Conservation (phyloP, 2,888 invertebrate genomes). For the Microctonus hyperodae region DNA sequence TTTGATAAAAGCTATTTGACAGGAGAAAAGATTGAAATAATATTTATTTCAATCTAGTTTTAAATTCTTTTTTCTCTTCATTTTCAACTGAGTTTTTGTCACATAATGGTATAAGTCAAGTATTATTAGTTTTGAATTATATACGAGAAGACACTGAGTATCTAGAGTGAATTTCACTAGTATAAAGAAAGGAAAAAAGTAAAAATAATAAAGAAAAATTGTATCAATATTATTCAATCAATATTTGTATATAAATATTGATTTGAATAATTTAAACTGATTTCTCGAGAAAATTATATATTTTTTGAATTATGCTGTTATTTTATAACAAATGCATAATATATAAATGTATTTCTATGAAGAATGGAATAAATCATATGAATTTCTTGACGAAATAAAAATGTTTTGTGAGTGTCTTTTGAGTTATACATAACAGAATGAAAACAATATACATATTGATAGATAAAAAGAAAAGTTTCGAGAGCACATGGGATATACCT, state of each 20-base stretch:
- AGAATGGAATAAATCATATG: neutral
- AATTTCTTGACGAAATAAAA: neutral
- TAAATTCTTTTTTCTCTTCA: neutral
- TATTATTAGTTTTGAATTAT: no score
- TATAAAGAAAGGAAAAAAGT: no score
- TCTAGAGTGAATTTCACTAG: no score
- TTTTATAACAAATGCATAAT: no score
- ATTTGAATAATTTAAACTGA: no score
- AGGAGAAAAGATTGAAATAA: neutral
- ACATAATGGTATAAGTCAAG: neutral
- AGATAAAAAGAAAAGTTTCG: neutral
- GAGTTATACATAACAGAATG: neutral
- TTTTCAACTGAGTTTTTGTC: neutral
- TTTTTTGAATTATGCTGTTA: no score
- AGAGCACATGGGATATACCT: neutral
- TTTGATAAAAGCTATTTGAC: neutral
- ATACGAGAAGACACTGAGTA: no score
- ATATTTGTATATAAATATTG: no score
- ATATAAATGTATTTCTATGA: neutral
- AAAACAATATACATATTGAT: neutral
- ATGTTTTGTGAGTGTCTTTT: neutral
- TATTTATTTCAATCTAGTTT: neutral
- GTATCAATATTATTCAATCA: no score
- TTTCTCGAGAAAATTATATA: no score
- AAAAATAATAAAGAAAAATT: no score